A percentile compares a stretch with the other conserved stretches of the same genome.
phyloP scores from a whole-genome alignment of 2,797 vertebrate species.

The Ptychadena robeensis region DNA sequence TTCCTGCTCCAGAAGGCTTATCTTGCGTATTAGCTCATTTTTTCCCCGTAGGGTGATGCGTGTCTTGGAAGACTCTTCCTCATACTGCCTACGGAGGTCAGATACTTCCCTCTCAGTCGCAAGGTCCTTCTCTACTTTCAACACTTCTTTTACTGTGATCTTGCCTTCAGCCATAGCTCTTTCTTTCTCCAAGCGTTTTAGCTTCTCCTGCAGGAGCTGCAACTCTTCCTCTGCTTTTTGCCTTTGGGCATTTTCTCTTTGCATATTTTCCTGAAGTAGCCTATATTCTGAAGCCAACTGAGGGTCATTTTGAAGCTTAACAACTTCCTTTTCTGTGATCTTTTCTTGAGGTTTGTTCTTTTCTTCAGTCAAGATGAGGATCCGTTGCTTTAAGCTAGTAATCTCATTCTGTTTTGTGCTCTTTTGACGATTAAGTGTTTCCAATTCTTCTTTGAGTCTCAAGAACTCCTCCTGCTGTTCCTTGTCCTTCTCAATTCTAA shows the following conservation, averaged over 20 bases:
- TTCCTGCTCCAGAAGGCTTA: constrained; percentile 87
- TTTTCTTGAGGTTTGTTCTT: constrained; percentile 87
- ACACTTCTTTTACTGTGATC: constrained; percentile 92
- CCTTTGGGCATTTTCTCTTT: constrained; percentile 78
- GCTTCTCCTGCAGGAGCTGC: constrained; percentile 87
- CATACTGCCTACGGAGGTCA: constrained; percentile 83
- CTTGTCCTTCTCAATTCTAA: constrained; percentile 91
- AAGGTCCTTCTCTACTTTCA: constrained; percentile 93
- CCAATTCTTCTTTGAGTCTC: constrained; percentile 87
- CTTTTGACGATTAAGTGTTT: constrained; percentile 86
- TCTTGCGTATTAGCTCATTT: constrained; percentile 86
- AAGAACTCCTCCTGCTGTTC: constrained; percentile 88
- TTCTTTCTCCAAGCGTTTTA: constrained; percentile 89
- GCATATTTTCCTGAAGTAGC: constrained; percentile 81
- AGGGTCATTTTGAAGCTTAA: constrained; percentile 93
- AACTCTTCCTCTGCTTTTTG: constrained; percentile 90
- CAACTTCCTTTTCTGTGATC: constrained; percentile 89
- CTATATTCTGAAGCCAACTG: constrained; percentile 86
- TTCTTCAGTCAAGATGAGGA: constrained; percentile 82
- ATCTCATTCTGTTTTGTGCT: constrained; percentile 85
- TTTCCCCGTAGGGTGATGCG: constrained; percentile 84
- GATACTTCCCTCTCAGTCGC: constrained; percentile 87
- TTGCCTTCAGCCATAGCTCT: constrained; percentile 92
- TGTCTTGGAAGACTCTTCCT: constrained; percentile 86
- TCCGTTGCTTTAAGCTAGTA: constrained; percentile 81